Base-by-base conservation (phyloP, 2,113 vertebrate genomes). In the Tricholaema leucomelas region DNA sequence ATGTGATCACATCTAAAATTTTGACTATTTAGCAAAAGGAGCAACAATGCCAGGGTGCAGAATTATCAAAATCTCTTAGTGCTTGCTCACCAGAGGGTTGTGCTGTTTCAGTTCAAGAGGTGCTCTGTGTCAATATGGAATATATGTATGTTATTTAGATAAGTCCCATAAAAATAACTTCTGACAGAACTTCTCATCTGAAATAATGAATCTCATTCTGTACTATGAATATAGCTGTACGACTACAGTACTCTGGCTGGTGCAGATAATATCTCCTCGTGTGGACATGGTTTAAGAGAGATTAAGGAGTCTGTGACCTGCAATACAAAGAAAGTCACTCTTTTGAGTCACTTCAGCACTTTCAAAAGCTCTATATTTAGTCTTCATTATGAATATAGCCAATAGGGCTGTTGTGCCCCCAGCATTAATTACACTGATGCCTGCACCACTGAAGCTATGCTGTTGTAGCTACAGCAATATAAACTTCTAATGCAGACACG, bases 341-440 rank as follows among this genome's bases (percentile, higher is more conserved):
- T 84, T 91, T 2, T 74, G 81, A 90, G 93, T 93, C 88, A 88
- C 81, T 90, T 91, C 40, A 23, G 61, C 59, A 93, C 81, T 91
- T 93, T 72, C 83, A 73, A 83, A 91, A 93, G 42, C 91, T 83
- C 93, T 77, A 70, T 92, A 92, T 87, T 95, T 88, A 86, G 66
- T 93, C 95, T 95, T 94, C 84, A 93, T 93, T 94, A 94, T 64
- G 31, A 59, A 76, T 25, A 87, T 74, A 1, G 5, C 58, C 89
- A 54, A 58, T 8, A 52, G 55, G 63, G 59, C 60, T n/a, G 12
- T 82, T 76, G 74, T 91, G 63, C 16, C 71, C 60, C 24, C 28
- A 61, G 44, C 3, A 0, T 84, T 96, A 87, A 93, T 95, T 92
- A 75, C 78, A 81, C 18, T 33, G 2, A 33, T 35, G 93, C 84